Conservation (phyloP, 23 tunicate species). For the Oikopleura dioica region DNA sequence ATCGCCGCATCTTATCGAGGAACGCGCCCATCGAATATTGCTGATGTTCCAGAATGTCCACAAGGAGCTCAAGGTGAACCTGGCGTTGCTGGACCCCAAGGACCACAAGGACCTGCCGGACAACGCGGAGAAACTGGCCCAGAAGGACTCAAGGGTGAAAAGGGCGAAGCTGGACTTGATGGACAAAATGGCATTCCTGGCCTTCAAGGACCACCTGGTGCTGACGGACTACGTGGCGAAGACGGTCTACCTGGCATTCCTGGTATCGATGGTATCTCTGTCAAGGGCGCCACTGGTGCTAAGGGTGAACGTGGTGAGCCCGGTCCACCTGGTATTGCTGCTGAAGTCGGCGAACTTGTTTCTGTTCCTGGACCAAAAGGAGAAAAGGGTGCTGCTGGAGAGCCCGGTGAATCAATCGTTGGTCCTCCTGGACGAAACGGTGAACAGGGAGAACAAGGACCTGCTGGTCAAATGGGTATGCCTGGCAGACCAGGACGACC, state of each 20-base stretch:
- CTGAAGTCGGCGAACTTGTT: neutral
- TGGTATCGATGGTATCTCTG: no score
- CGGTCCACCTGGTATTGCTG: neutral
- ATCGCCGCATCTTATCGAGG: no score
- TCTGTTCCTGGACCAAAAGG: neutral
- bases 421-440: neutral
- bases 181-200: neutral
- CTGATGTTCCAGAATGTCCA: neutral
- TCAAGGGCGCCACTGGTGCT: neutral
- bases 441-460: neutral
- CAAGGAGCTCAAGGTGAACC: neutral
- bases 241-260: neutral
- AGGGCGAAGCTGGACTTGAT: neutral
- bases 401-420: neutral
- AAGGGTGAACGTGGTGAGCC: conserved; percentile 10
- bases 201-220: neutral
- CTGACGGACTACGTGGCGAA: neutral
- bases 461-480: neutral
- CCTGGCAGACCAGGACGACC: neutral
- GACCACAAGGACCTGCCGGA: neutral
- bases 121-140: neutral
- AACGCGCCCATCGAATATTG: neutral
- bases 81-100: neutral
- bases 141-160: neutral
- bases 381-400: conserved; percentile 10